These are phyloP conservation scores for Ectropis grisescens DNA, from an alignment of 1,140 invertebrate species.

Conservation along the genomic window DNA sequence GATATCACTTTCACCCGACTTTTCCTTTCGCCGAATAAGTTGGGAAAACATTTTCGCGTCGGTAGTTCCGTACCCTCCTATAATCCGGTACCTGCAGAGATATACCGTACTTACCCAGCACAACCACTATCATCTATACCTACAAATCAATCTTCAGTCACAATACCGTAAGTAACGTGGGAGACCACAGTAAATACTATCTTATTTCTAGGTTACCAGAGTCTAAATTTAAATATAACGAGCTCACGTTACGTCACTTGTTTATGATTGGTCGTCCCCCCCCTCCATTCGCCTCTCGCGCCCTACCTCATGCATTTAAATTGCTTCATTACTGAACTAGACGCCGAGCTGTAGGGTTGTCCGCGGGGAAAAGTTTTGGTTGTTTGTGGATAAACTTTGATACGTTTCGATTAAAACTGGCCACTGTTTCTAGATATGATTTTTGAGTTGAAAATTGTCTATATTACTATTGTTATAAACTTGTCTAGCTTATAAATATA, in stretches of 20 bases:
- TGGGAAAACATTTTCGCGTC: slow-evolving; percentile 60
- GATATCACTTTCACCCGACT: slow-evolving; percentile 55
- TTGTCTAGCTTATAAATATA: too few relatives aligned
- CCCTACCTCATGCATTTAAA: slow-evolving; percentile 72
- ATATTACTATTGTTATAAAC: too few relatives aligned
- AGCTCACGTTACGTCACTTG: slow-evolving; percentile 18
- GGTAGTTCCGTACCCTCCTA: slow-evolving; percentile 47
- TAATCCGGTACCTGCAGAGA: slow-evolving; percentile 66
- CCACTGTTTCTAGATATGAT: neutral
- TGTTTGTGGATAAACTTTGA: slow-evolving; percentile 6
- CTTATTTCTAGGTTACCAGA: too few relatives aligned
- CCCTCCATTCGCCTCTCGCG: slow-evolving; percentile 51
- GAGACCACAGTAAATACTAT: too few relatives aligned
- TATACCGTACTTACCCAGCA: slow-evolving; percentile 59
- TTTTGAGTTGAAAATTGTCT: too few relatives aligned
- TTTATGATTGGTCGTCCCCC: slow-evolving; percentile 20
- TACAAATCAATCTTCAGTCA: slow-evolving; percentile 37
- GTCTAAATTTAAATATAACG: slow-evolving; percentile 1
- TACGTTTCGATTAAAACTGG: slow-evolving; percentile 1
- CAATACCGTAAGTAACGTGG: too few relatives aligned
- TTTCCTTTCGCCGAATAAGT: slow-evolving; percentile 64
- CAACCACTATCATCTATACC: slow-evolving; percentile 64
- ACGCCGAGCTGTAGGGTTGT: slow-evolving; percentile 52
- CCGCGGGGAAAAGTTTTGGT: slow-evolving; percentile 42
- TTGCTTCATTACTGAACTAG: slow-evolving; percentile 70